Conservation (phyloP, 2,113 vertebrate species). For the Amphiprion ocellaris region DNA sequence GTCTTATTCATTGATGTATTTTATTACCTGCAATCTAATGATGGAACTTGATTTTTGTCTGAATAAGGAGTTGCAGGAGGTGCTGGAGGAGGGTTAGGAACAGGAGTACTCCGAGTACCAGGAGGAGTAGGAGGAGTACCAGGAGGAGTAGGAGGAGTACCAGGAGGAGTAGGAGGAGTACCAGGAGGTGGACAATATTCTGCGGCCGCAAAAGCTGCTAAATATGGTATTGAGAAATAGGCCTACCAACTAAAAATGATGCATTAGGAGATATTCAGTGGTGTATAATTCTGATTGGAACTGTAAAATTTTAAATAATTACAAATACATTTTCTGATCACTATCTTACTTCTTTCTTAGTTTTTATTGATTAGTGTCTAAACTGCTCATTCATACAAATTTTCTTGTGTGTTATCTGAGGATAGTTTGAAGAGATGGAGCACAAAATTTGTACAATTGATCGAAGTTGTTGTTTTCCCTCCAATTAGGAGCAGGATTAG, state of each 20-base stretch:
- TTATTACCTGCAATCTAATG: background rate
- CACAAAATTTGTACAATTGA: too few species aligned
- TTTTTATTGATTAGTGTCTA: too few species aligned
- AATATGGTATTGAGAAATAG: constrained; percentile 32
- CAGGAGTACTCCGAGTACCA: background rate
- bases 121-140: constrained; percentile 16
- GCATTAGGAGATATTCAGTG: too few species aligned
- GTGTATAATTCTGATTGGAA: too few species aligned
- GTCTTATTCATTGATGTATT: too few species aligned
- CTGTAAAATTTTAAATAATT: too few species aligned
- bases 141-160: constrained; percentile 16
- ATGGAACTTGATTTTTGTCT: background rate
- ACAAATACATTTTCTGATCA: background rate
- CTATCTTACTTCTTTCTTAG: background rate
- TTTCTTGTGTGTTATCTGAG: too few species aligned
- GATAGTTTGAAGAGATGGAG: too few species aligned
- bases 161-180: constrained; percentile 9
- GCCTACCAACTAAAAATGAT: background rate
- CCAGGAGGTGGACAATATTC: constrained; percentile 44
- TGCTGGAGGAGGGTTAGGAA: constrained; percentile 11
- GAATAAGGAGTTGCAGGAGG: constrained; percentile 33
- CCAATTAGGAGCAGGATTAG: constrained; percentile 16
- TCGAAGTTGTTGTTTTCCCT: background rate
- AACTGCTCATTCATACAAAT: too few species aligned
- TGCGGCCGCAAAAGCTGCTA: constrained; percentile 69